A percentile compares a stretch with the other conserved stretches of the same genome.
Conservation (phyloP, 2,797 vertebrate species). For the Mergus octosetaceus region DNA sequence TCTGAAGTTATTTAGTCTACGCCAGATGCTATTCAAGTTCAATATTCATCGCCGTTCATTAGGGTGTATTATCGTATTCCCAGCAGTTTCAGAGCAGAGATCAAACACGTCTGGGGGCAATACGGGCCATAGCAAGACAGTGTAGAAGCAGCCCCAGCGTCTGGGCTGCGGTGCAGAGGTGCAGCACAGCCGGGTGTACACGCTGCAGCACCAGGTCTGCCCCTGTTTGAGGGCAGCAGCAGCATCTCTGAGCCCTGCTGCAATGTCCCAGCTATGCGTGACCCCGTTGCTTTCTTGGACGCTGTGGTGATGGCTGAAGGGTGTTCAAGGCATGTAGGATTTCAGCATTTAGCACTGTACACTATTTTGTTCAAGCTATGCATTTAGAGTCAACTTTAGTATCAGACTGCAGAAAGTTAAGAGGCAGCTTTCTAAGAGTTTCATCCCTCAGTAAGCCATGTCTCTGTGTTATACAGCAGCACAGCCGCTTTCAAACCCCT, state of each 20-base stretch:
- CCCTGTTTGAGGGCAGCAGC: accelerated
- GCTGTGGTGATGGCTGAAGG: neutral
- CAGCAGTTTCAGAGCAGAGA: neutral
- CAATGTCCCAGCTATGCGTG: neutral
- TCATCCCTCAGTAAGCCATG: neutral
- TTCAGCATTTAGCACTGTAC: neutral
- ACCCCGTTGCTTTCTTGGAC: neutral
- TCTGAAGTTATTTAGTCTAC: neutral
- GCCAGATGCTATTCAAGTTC: neutral
- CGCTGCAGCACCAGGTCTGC: neutral
- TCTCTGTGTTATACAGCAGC: neutral
- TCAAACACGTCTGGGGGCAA: neutral
- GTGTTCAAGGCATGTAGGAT: neutral
- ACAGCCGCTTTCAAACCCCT: neutral
- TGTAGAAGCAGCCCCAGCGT: accelerated
- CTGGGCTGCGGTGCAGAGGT: neutral
- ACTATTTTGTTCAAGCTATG: neutral
- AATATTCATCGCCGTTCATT: neutral
- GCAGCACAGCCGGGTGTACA: neutral
- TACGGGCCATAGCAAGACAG: accelerated
- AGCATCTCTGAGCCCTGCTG: accelerated
- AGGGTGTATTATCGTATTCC: neutral
- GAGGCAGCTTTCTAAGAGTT: neutral
- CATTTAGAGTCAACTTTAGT: neutral
- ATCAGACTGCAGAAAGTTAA: neutral